Conservation (phyloP, 1,140 invertebrate species). For the Lordiphosa mommai region DNA sequence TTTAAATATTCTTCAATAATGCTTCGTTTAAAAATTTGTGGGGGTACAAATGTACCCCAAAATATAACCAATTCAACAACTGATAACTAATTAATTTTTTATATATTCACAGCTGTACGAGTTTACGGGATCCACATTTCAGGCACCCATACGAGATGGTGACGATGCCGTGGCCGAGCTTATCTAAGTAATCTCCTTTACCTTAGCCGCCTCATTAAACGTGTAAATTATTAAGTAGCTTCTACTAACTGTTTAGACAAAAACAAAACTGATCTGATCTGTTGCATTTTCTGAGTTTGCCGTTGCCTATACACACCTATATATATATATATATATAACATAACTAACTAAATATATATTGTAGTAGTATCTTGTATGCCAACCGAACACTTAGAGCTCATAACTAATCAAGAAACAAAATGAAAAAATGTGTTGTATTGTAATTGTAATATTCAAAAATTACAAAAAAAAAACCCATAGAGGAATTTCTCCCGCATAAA, state of each 20-base stretch:
- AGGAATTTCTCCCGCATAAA: slow-evolving; percentile 72
- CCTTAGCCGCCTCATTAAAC: slow-evolving; percentile 13
- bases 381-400: slow-evolving; percentile 46
- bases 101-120: slow-evolving; percentile 57
- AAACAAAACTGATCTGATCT: slow-evolving; percentile 31
- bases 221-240: slow-evolving; percentile 66
- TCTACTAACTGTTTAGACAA: slow-evolving; percentile 33
- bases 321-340: slow-evolving; percentile 26
- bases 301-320: slow-evolving; percentile 32
- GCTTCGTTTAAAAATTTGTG: no score
- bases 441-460: no score
- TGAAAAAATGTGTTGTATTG: slow-evolving; percentile 5
- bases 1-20: neutral
- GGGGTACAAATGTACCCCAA: no score
- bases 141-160: slow-evolving; percentile 85
- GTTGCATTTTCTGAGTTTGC: slow-evolving; percentile 52
- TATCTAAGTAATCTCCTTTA: slow-evolving; percentile 80
- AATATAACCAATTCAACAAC: no score
- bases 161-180: slow-evolving; percentile 86
- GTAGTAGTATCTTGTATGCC: slow-evolving; percentile 61
- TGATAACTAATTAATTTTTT: no score
- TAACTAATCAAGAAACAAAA: slow-evolving; percentile 31
- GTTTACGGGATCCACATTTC: slow-evolving; percentile 87
- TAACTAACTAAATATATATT: no score
- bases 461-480: slow-evolving; percentile 55